These are phyloP conservation scores for Ennomos fuscantarius DNA, from an alignment of 2,888 invertebrate genomes.

Conservation along the genomic window DNA sequence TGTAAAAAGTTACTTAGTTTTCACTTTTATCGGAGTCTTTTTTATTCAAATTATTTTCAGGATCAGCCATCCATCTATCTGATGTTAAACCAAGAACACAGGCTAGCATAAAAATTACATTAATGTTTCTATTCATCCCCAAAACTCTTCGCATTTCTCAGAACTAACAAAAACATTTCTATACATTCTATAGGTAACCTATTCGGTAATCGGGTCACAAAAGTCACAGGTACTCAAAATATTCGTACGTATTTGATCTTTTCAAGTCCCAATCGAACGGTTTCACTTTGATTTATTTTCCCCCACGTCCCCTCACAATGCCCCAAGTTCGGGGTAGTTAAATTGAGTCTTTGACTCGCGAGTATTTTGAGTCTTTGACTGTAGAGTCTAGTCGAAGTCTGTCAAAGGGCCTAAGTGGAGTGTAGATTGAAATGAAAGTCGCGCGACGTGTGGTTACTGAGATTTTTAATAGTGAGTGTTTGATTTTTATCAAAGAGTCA, in stretches of 20 bases:
- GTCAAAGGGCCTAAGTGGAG: conserved; percentile 47
- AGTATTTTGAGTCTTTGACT: conserved; percentile 35
- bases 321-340: conserved; percentile 58
- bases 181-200: conserved; percentile 13
- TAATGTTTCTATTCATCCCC: no score
- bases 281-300: conserved; percentile 76
- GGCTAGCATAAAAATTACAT: no score
- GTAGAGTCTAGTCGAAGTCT: conserved; percentile 52
- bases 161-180: conserved; percentile 19
- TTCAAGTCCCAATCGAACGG: conserved; percentile 76
- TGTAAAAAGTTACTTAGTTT: no score
- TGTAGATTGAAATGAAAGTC: conserved; percentile 48
- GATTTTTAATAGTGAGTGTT: conserved; percentile 35
- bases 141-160: conserved; percentile 2
- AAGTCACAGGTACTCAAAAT: conserved; percentile 64
- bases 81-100: no score
- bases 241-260: conserved; percentile 74
- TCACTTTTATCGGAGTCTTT: no score
- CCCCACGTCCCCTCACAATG: conserved; percentile 62
- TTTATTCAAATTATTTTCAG: no score
- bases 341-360: conserved; percentile 70
- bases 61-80: no score
- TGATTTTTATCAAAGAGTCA: conserved; percentile 14
- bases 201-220: conserved; percentile 50
- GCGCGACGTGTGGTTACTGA: conserved; percentile 47